A percentile compares a stretch with the other conserved stretches of the same genome.
These are phyloP conservation scores for Calidris pygmaea DNA, from an alignment of 2,113 vertebrate genomes.

Conservation along the genomic window DNA sequence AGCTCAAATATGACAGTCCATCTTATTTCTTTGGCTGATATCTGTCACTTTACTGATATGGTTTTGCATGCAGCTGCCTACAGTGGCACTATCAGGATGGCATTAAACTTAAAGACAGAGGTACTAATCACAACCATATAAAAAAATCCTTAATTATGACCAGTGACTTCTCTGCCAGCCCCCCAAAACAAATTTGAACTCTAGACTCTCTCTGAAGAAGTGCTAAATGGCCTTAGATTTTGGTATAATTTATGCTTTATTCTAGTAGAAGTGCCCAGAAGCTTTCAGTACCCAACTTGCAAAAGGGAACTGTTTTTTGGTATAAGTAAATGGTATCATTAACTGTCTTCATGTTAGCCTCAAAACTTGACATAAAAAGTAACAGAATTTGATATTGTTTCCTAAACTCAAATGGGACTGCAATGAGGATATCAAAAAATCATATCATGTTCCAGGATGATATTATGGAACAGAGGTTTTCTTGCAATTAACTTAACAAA, in stretches of 20 bases:
- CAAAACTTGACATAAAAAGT: not conserved
- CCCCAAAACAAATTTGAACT: not conserved
- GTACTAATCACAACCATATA: not conserved
- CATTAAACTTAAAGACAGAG: not conserved
- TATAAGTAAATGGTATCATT: not conserved
- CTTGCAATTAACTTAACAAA: not conserved
- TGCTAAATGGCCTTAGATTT: not conserved
- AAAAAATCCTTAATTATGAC: not conserved
- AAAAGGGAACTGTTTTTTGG: not conserved
- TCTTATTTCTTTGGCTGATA: not conserved
- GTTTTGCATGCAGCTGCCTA: not conserved
- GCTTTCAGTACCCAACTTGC: not conserved
- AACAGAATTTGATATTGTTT: not conserved
- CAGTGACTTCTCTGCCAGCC: not conserved
- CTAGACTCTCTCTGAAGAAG: not conserved
- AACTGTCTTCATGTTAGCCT: not conserved
- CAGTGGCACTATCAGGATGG: not conserved
- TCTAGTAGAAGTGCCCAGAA: not conserved
- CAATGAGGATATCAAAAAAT: not conserved
- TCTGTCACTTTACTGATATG: not conserved
- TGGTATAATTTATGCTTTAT: conserved; percentile 19
- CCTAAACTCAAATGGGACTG: not conserved
- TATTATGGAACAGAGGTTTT: not conserved
- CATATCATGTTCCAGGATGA: not conserved
- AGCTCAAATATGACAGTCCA: not conserved